These are phyloP conservation scores for Hylomyscus alleni DNA, from an alignment of 2,797 vertebrate genomes.

Conservation along the genomic window DNA sequence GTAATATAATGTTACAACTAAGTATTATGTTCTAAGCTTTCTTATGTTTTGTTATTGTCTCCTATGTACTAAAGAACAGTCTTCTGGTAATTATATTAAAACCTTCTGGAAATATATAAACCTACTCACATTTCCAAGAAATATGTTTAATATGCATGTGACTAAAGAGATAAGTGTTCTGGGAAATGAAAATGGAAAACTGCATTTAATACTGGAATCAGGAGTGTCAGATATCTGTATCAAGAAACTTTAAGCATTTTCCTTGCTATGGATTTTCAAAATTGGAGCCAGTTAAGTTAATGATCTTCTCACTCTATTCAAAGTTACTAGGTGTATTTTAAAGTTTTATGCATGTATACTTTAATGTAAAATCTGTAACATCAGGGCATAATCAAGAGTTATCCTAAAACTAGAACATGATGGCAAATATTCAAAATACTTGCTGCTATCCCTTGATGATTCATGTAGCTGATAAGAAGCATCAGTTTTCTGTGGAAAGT, in stretches of 20 bases:
- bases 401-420: neutral
- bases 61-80: neutral
- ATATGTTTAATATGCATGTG: conserved; percentile 1
- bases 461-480: conserved; percentile 66
- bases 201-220: neutral
- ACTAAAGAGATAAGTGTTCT: neutral
- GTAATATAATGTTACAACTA: neutral
- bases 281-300: conserved; percentile 74
- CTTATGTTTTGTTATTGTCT: neutral
- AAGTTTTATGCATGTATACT: neutral
- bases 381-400: neutral
- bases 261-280: conserved; percentile 19
- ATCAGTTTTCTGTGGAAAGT: neutral
- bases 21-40: neutral
- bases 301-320: neutral
- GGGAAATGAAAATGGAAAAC: conserved; percentile 5
- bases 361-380: conserved; percentile 65
- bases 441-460: conserved; percentile 68
- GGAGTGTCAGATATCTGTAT: neutral
- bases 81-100: neutral
- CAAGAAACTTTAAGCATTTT: conserved; percentile 24
- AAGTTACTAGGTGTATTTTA: neutral
- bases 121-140: neutral
- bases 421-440: conserved; percentile 61
- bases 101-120: conserved; percentile 16